Evolutionary conservation across 2,888 invertebrate species (phyloP).

Genomic region (Pseudoips prasinana): DNA sequence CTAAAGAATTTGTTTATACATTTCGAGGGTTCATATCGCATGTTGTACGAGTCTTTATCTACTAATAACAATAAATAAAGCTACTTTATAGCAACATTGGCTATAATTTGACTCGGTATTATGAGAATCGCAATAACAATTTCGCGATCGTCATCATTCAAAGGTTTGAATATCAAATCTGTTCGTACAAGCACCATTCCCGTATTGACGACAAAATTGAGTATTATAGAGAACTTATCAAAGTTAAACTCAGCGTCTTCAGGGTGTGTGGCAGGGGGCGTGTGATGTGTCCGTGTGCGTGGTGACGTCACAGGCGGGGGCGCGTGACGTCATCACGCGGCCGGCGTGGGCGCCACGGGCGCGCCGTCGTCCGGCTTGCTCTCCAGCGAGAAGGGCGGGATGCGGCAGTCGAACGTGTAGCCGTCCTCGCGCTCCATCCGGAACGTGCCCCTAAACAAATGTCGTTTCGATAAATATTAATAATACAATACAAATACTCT

Average conservation of each 20-base stretch:
- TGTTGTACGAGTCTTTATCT: slow-evolving; percentile 31
- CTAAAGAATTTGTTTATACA: slow-evolving; percentile 54
- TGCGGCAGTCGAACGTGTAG: slow-evolving; percentile 97
- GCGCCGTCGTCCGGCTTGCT: slow-evolving; percentile 89
- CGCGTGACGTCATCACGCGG: slow-evolving; percentile 15
- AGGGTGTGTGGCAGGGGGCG: not conserved
- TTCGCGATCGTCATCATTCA: too few relatives aligned
- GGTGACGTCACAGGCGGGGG: not conserved
- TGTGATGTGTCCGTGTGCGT: not conserved
- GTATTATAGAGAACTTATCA: too few relatives aligned
- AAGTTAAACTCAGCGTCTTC: too few relatives aligned
- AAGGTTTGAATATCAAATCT: not conserved
- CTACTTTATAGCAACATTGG: slow-evolving; percentile 27
- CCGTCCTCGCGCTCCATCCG: slow-evolving; percentile 98
- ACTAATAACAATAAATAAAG: slow-evolving; percentile 44
- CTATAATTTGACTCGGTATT: too few relatives aligned
- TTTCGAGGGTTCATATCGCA: slow-evolving; percentile 47
- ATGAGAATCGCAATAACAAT: too few relatives aligned
- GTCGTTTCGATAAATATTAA: slow-evolving; percentile 1
- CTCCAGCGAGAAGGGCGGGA: slow-evolving; percentile 98
- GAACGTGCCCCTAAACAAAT: slow-evolving; percentile 90
- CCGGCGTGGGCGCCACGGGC: slow-evolving; percentile 59
- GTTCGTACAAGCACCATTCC: too few relatives aligned
- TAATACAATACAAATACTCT: too few relatives aligned
- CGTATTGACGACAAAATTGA: too few relatives aligned